Conservation (phyloP, 2,797 vertebrate genomes). For the Alauda arvensis region DNA sequence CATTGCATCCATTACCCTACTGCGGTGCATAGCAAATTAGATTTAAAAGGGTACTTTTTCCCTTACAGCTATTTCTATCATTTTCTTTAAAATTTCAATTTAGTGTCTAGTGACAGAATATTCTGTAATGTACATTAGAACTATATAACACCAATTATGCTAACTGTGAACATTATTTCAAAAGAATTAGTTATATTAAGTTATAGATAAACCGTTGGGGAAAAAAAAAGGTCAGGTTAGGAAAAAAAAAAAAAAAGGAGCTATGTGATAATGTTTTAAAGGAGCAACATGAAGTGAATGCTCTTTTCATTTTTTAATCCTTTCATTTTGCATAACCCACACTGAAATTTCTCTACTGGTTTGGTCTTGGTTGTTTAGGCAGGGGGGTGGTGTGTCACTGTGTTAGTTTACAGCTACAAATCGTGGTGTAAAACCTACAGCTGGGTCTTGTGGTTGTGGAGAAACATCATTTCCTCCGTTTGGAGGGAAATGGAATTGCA, state of each 20-base stretch:
- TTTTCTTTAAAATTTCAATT: constrained; percentile 95
- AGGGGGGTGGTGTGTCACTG: not conserved
- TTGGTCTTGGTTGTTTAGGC: not conserved
- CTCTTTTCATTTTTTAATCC: constrained; percentile 57
- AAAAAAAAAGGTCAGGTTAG: constrained; percentile 72
- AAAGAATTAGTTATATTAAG: constrained; percentile 86
- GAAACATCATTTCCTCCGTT: constrained; percentile 38
- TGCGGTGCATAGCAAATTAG: constrained; percentile 96
- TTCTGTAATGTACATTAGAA: constrained; percentile 85
- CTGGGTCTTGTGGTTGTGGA: constrained; percentile 22
- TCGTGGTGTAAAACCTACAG: constrained; percentile 6
- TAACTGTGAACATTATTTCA: constrained; percentile 84
- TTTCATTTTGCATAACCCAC: constrained; percentile 43
- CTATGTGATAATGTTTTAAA: constrained; percentile 54
- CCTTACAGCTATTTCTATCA: constrained; percentile 87
- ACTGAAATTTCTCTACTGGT: not conserved
- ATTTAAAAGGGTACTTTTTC: constrained; percentile 91
- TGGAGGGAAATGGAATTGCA: constrained; percentile 14
- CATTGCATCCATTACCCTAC: constrained; percentile 90
- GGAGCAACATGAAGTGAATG: constrained; percentile 54
- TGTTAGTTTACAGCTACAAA: not conserved
- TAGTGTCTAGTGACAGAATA: constrained; percentile 88
- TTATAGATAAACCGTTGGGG: constrained; percentile 77
- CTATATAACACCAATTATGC: constrained; percentile 88
- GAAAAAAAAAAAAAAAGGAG: not conserved